A percentile compares a stretch with the other conserved stretches of the same genome.
Conservation (phyloP, 2,888 invertebrate species). For the Orthosia gothica region DNA sequence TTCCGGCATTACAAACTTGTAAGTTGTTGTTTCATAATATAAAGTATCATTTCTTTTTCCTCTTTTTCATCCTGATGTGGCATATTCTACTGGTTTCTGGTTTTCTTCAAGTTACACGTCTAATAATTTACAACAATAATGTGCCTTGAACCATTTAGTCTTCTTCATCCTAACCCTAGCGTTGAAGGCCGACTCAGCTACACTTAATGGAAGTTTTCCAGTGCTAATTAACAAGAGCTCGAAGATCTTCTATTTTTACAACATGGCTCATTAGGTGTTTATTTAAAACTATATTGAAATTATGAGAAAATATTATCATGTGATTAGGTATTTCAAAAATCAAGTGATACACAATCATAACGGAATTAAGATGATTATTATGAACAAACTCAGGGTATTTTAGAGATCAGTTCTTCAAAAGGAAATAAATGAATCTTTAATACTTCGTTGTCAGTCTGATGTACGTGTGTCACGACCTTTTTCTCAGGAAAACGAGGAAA, state of each 20-base stretch:
- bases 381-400: neutral
- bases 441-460: no score
- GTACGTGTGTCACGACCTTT: no score
- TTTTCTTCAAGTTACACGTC: slow-evolving; percentile 11
- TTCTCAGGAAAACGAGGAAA: no score
- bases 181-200: slow-evolving; percentile 6
- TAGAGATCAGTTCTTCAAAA: no score
- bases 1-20: slow-evolving; percentile 45
- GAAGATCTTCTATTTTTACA: neutral
- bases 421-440: no score
- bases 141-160: slow-evolving; percentile 29
- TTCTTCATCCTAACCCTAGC: neutral
- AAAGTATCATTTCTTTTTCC: slow-evolving; percentile 42
- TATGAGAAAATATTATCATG: neutral
- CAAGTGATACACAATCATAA: neutral
- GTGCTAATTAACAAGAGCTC: neutral
- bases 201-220: slow-evolving; percentile 10
- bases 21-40: slow-evolving; percentile 44
- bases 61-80: slow-evolving; percentile 46
- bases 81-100: slow-evolving; percentile 39
- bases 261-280: neutral
- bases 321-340: neutral
- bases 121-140: slow-evolving; percentile 31
- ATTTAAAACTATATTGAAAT: neutral
- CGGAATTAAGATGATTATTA: neutral